Conservation (phyloP, 2,113 vertebrate species). For the Tychaedon coryphoeus region DNA sequence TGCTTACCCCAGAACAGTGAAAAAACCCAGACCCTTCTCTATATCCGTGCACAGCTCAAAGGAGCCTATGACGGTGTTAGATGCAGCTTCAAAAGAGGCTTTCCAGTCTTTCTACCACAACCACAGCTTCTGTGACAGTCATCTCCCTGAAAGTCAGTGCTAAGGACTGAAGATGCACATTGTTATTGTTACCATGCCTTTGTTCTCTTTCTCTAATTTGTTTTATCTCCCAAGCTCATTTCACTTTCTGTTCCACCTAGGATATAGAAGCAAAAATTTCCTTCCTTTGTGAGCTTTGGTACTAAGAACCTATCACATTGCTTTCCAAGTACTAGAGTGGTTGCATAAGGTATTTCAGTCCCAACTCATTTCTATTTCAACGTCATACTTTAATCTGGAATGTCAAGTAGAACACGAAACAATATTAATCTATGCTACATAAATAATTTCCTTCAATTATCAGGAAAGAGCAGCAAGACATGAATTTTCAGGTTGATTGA, state of each 20-base stretch:
- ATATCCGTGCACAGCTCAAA: neutral
- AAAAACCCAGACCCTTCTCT: neutral
- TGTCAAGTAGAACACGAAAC: slow-evolving; percentile 71
- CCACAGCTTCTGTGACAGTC: neutral
- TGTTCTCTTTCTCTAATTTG: neutral
- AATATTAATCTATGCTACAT: slow-evolving; percentile 73
- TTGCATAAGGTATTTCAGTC: slow-evolving; percentile 18
- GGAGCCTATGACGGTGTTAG: fast-evolving
- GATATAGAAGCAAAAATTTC: neutral
- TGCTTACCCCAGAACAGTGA: neutral
- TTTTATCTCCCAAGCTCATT: neutral
- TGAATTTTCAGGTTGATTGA: slow-evolving; percentile 88
- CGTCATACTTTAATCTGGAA: slow-evolving; percentile 62
- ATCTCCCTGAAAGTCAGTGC: neutral
- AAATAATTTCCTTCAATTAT: slow-evolving; percentile 82
- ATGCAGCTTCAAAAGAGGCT: neutral
- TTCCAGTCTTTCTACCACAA: neutral
- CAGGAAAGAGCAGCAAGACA: slow-evolving; percentile 82
- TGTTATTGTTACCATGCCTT: neutral
- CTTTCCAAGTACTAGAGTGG: neutral
- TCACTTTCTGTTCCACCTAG: neutral
- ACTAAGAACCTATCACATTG: neutral
- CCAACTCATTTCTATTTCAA: slow-evolving; percentile 44
- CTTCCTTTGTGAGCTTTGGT: neutral
- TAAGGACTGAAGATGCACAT: neutral